Conservation (phyloP, 1,140 invertebrate species). For the Aphis gossypii region DNA sequence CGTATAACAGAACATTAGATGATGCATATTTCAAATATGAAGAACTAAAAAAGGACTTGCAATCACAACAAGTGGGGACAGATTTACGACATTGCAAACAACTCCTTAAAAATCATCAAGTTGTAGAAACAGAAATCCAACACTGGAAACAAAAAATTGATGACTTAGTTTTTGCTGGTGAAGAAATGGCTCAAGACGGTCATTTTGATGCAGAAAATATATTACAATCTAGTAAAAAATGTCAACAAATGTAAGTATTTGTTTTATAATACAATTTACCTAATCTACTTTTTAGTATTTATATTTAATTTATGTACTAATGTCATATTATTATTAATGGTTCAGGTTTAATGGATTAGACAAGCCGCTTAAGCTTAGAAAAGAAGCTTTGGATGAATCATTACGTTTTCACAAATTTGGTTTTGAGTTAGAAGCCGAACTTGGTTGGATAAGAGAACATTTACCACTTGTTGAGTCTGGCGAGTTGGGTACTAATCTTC, state of each 20-base stretch:
- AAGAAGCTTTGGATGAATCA: conserved; percentile 86
- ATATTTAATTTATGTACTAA: neutral
- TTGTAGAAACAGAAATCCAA: conserved; percentile 80
- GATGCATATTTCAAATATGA: conserved; percentile 82
- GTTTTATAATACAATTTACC: neutral
- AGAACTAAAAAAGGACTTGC: conserved; percentile 78
- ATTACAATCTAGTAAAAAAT: conserved; percentile 76
- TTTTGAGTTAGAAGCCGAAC: conserved; percentile 90
- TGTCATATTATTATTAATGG: neutral
- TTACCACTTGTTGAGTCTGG: conserved; percentile 80
- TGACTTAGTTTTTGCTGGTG: conserved; percentile 79
- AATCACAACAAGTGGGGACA: conserved; percentile 80
- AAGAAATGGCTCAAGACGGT: conserved; percentile 89
- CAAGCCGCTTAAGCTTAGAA: conserved; percentile 71
- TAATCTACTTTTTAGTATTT: neutral
- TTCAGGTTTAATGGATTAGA: conserved; percentile 70
- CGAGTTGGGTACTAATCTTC: conserved; percentile 79
- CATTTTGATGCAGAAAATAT: conserved; percentile 93
- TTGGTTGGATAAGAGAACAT: conserved; percentile 96
- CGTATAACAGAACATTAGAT: conserved; percentile 79
- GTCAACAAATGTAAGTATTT: conserved; percentile 71
- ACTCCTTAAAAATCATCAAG: conserved; percentile 84
- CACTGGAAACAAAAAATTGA: conserved; percentile 80
- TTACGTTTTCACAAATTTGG: conserved; percentile 89
- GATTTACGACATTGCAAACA: conserved; percentile 90